A percentile compares a stretch with the other conserved stretches of the same genome.
These are phyloP conservation scores for Anarsia innoxiella DNA, from an alignment of 2,888 invertebrate genomes.

Conservation along the genomic window DNA sequence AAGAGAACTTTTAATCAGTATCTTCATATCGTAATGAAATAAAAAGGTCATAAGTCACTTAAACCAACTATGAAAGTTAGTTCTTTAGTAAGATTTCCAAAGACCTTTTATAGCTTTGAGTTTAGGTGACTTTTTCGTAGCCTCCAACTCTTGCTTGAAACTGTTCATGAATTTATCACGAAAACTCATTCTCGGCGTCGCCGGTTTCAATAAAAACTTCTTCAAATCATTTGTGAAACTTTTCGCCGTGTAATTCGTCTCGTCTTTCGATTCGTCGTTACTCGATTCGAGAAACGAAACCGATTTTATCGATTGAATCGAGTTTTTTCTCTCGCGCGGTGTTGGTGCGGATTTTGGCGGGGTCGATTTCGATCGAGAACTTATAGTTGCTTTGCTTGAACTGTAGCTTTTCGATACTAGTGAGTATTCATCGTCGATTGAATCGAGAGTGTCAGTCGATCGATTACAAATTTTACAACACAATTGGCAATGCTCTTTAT, in stretches of 20 bases:
- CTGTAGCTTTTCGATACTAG: conserved; percentile 55
- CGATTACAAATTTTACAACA: conserved; percentile 57
- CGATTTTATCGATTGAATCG: conserved; percentile 66
- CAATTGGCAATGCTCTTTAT: conserved; percentile 51
- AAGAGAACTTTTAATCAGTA: too few species aligned
- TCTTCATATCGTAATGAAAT: too few species aligned
- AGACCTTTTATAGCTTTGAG: conserved; percentile 67
- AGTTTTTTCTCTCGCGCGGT: conserved; percentile 52
- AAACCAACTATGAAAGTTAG: too few species aligned
- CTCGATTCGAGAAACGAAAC: conserved; percentile 67
- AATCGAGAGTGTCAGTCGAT: conserved; percentile 58
- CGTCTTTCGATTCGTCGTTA: conserved; percentile 59
- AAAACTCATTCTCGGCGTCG: conserved; percentile 58
- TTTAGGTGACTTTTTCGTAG: conserved; percentile 63
- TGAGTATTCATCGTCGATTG: conserved; percentile 58
- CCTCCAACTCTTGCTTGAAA: conserved; percentile 65
- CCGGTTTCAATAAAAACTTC: conserved; percentile 60
- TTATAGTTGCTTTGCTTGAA: conserved; percentile 27
- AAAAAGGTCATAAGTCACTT: too few species aligned
- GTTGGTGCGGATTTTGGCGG: conserved; percentile 21
- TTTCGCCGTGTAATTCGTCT: conserved; percentile 68
- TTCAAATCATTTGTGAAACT: conserved; percentile 71
- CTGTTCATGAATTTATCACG: conserved; percentile 66
- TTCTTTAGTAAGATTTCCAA: conserved; percentile 66
- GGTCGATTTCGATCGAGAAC: conserved; percentile 34